Base-by-base conservation (phyloP, 1,140 invertebrate genomes). In the Panagrolaimus sp. region DNA sequence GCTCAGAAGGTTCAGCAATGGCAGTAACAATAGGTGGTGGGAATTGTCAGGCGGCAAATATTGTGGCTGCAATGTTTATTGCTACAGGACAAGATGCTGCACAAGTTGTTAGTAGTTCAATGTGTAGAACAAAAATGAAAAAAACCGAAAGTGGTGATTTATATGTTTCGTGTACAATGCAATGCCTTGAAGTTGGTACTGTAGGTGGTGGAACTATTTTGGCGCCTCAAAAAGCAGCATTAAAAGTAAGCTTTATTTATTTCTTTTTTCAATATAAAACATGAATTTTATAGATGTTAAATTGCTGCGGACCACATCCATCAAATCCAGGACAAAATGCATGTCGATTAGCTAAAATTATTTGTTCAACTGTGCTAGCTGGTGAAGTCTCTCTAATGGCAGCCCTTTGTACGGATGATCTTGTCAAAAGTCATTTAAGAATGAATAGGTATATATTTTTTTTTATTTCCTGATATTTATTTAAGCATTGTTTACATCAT, bases 321-420 rank as follows among this genome's bases (percentile, higher is more conserved):
- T 78, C 78, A 9, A 73, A 74, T 88, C 62, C 88, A 5, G 95
- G 94, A 5, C 88, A 91, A 70, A 96, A 98, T 85, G 91, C 96
- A 0, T 88, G 89, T 66, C 89, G 88, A 80, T 85, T 99, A 62
- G 95, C 96, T 0, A 88, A 90, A 76, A 89, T 99, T 47, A 89
- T 98, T 27, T 96, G 94, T 83, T 92, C 88, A 11, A 92, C 95
- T 0, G 96, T 99, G 1, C 86, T 99, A 75, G 96, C 96, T 9
- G 96, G 93, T 7, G 96, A 99, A 84, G 85, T 99, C 7, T 97
- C 93, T 66, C 86, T 99, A 4, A 92, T 99, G 91, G 91, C 95
- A n/a, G 94, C 96, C 0, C 86, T 98, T 53, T 90, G 93, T 27
- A 92, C 93, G 69, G 94, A 92, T 66, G 91, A 98, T 85, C 87